A percentile compares a stretch with the other conserved stretches of the same genome.
Evolutionary conservation across 2,113 vertebrate genomes (phyloP).

Genomic region (Antidorcas marsupialis): DNA sequence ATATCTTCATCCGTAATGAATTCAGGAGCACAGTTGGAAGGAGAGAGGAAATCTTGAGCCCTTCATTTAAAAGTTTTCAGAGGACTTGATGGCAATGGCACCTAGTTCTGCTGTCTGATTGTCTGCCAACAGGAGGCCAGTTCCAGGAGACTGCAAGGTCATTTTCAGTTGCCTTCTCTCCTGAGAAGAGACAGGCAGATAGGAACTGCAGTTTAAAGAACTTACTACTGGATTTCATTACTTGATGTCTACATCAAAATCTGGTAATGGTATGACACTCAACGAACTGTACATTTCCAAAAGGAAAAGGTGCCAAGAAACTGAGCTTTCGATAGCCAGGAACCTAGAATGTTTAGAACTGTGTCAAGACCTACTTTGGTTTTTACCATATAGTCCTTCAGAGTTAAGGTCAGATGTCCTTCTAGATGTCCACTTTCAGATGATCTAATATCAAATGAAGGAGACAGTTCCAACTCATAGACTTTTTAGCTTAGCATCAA

Average conservation of each 20-base stretch:
- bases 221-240: conserved; percentile 36
- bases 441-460: background rate
- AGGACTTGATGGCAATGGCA: background rate
- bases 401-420: background rate
- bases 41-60: conserved; percentile 21
- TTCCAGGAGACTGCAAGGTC: background rate
- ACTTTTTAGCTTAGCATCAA: background rate
- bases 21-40: background rate
- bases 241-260: conserved; percentile 12
- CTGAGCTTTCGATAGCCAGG: background rate
- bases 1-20: conserved; percentile 66
- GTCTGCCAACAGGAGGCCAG: conserved; percentile 12
- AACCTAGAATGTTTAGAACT: background rate
- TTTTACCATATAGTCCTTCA: background rate
- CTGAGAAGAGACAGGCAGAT: background rate
- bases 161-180: background rate
- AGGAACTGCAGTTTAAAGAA: background rate
- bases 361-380: background rate
- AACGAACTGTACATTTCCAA: conserved; percentile 33
- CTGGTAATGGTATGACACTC: background rate
- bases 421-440: background rate
- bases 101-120: conserved; percentile 30
- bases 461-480: background rate
- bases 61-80: conserved; percentile 57
- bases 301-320: background rate